Base-by-base conservation (phyloP, 2,888 invertebrate species). In the Macaria liturata region DNA sequence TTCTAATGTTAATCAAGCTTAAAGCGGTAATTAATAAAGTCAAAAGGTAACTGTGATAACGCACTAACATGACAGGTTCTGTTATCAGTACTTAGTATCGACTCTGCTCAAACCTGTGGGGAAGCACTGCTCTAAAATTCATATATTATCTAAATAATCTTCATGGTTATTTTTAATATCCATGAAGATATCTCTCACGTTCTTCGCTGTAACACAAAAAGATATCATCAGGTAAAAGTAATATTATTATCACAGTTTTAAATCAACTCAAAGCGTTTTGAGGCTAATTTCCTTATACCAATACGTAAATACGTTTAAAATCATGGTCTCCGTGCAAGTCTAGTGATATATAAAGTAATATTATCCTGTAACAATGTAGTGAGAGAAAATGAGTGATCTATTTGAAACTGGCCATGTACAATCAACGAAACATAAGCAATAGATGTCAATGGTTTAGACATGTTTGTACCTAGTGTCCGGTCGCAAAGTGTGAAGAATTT, bases 11-110 rank as follows among this genome's bases (percentile, higher is more conserved):
- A 53, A 55, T 52, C 45, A 55, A 59, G 59, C 59, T 59, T 54
- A 45, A 59, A 59, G 59, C 59, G 32, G 47, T 58, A 47, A 46
- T 46, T 50, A 44, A 43, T 48, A 59, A 54, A 50, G 55, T 59
- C 48, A 60, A 56, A 55, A 54, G 39, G 54, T 46, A 62, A 58
- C 61, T 62, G 61, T 62, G 61, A 62, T 62, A 62, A 49, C 49
- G 46, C 48, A 57, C 57, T 61, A 51, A 61, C 46, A 61, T 49
- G 48, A 9, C 43, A 3, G 34, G 42, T 43, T 52, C 9, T 58
- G 20, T 57, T 63, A 57, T 39, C 5, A 8, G 8, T 58, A 52
- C 32, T 46, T 55, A 57, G 32, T 49, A 8, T 4, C 40, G 50
- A 49, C 46, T 46, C 47, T 51, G 64, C 61, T 64, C 66, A 64